A percentile compares a stretch with the other conserved stretches of the same genome.
Conservation (phyloP, 1,140 invertebrate species). For the Paraescarpia echinospica region DNA sequence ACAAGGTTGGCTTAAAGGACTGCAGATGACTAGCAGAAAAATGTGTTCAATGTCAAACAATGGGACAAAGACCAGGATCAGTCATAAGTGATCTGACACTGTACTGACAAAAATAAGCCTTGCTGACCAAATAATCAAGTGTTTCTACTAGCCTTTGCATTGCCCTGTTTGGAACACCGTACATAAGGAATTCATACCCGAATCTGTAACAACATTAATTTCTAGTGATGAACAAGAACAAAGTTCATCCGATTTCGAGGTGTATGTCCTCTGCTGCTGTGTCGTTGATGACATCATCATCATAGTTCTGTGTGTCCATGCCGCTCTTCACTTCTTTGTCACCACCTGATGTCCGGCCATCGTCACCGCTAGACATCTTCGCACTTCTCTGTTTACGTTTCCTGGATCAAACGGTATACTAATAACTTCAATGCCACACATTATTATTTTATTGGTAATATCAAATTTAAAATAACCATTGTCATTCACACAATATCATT, state of each 20-base stretch:
- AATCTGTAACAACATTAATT: neutral
- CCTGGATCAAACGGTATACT: neutral
- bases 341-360: neutral
- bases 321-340: neutral
- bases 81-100: neutral
- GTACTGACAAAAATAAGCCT: neutral
- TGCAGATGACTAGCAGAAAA: neutral
- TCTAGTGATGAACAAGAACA: neutral
- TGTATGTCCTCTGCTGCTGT: neutral
- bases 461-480: neutral
- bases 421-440: neutral
- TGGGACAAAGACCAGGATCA: neutral
- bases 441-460: neutral
- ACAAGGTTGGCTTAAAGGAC: too few relatives aligned
- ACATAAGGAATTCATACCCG: neutral
- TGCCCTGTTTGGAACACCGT: neutral
- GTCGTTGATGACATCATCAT: neutral
- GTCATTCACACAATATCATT: too few relatives aligned
- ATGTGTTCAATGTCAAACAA: neutral
- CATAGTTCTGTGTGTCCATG: neutral
- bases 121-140: neutral
- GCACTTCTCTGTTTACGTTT: neutral
- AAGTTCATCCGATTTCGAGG: neutral
- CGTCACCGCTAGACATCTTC: neutral
- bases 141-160: neutral